Evolutionary conservation across 2,113 vertebrate species (phyloP), one percentile per base, ranked within the genome.

Genomic region (Odobenus rosmarus): DNA sequence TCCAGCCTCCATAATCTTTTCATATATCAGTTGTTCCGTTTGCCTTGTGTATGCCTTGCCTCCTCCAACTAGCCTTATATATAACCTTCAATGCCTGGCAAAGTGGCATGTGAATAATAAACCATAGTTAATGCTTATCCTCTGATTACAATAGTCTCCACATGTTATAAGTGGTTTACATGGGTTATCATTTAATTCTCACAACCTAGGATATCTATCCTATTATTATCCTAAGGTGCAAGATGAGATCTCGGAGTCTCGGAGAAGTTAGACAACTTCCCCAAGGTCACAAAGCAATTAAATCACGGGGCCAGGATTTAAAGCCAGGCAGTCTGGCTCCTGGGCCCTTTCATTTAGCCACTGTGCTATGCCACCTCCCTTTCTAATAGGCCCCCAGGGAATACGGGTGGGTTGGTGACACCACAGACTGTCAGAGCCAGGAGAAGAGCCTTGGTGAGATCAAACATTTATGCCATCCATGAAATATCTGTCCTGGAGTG

Each of bases 401-500:
- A 36, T 72, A 85, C n/a, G 0, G 26, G 42, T 61, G 80, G 39
- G 7, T 93, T 94, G 61, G 88, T 72, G 84, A 96, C 53, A 59
- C 28, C 67, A 51, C 16, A 88, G 95, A 77, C 4, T 97, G 97
- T 98, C 97, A 96, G 88, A 92, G 92, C n/a, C 31, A 7, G 64
- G 93, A 94, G 85, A 42, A 49, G 39, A 80, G 72, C 62, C 96
- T 96, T 77, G 88, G 93, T 96, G 95, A 98, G 97, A 98, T 97
- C 98, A 97, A 81, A 97, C 62, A 86, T 89, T 97, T 95, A 77
- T 1, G 89, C 69, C 95, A 97, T 93, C 98, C 96, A 69, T 96
- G 90, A 98, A 97, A 97, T 95, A 71, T 91, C 97, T 92, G 86
- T 97, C 95, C 88, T 90, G 39, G 96, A 1, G 18, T 97, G 97